Conservation (phyloP, 2,113 vertebrate genomes). For the Spheniscus mendiculus region DNA sequence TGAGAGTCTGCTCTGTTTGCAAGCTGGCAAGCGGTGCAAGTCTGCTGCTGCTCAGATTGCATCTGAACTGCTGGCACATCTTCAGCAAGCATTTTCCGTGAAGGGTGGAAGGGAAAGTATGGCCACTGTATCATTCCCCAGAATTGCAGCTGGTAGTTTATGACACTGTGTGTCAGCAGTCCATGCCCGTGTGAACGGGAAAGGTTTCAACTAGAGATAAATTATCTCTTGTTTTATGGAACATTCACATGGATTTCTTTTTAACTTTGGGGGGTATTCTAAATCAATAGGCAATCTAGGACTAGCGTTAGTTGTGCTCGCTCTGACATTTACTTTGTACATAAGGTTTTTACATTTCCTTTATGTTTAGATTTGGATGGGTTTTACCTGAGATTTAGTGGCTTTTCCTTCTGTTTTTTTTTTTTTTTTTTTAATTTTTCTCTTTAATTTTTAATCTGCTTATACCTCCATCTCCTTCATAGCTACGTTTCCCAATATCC, state of each 20-base stretch:
- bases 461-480: not conserved
- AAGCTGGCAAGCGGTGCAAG: not conserved
- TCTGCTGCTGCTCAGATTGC: not conserved
- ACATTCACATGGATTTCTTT: not conserved
- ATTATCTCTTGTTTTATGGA: not conserved
- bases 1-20: not conserved
- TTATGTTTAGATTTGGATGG: not conserved
- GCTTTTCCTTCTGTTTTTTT: not conserved
- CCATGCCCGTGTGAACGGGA: not conserved
- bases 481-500: not conserved
- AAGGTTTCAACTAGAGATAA: not conserved
- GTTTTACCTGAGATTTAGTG: not conserved
- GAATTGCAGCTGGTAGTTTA: not conserved
- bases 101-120: not conserved
- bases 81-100: not conserved
- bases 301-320: not conserved
- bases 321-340: slow-evolving; percentile 28
- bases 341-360: not conserved
- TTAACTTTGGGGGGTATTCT: not conserved
- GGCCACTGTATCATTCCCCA: not conserved
- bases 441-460: not conserved
- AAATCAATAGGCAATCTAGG: not conserved
- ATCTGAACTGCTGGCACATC: not conserved
- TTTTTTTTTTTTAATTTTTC: not conserved
- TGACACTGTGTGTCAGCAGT: not conserved